phyloP scores from a whole-genome alignment of 2,113 vertebrate species.

The Muntiacus reevesi region DNA sequence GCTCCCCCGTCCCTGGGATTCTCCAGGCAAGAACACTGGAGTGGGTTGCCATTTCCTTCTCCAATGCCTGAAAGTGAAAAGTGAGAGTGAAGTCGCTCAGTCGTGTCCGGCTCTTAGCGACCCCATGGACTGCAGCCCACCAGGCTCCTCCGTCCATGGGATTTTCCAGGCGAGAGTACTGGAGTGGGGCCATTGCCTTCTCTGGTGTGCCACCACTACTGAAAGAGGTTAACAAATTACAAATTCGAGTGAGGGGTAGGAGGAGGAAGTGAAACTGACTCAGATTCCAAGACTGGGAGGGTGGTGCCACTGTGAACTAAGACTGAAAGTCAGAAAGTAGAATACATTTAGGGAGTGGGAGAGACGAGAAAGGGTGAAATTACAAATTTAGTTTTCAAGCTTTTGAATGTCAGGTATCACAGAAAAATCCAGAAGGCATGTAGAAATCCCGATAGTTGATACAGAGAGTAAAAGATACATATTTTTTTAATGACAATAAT shows the following conservation, averaged over 20 bases:
- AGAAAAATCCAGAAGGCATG: neutral
- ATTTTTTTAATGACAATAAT: neutral
- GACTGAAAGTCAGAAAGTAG: neutral
- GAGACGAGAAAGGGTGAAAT: neutral
- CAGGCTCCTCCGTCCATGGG: too few relatives aligned
- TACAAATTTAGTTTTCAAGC: neutral
- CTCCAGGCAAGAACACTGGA: too few relatives aligned
- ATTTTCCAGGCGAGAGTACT: too few relatives aligned
- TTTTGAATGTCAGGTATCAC: neutral
- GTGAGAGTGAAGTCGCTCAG: neutral
- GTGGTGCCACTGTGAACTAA: neutral
- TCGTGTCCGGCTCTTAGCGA: accelerated
- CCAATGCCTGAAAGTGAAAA: too few relatives aligned
- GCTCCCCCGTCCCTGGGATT: too few relatives aligned
- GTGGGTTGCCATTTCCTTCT: too few relatives aligned
- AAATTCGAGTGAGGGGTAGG: neutral
- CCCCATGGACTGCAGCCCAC: neutral
- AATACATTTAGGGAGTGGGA: neutral
- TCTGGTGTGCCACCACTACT: too few relatives aligned
- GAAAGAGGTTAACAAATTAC: neutral
- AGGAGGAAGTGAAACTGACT: slow-evolving; percentile 3
- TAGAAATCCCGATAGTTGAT: neutral
- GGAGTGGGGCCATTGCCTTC: too few relatives aligned
- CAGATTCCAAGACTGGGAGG: neutral
- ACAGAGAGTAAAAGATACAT: neutral